Evolutionary conservation across 2,888 invertebrate species (phyloP), one percentile per base, ranked within the genome.

Genomic region (Chorisops tibialis): DNA sequence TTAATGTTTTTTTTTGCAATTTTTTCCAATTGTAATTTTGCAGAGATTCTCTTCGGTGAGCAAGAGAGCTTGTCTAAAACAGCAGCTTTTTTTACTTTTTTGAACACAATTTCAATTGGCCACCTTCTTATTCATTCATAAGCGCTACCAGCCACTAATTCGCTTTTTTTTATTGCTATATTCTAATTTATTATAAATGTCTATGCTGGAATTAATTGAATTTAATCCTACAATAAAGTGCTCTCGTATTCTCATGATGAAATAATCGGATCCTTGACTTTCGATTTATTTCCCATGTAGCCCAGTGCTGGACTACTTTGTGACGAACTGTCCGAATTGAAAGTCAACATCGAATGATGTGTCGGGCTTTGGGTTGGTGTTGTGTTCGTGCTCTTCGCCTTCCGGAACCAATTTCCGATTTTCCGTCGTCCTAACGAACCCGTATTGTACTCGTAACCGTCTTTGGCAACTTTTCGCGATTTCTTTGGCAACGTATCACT

Each of bases 331-430:
- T 71, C 70, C 30, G 69, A 69, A 51, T 68, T 67, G 61, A 67
- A 67, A 7, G 62, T 63, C n/a, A 63, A 21, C 21, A 50, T 39
- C n/a, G 74, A 70, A 65, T 77, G 76, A 65, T 78, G 78, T 35
- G 78, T 78, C 18, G 78, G 78, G 45, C 78, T 78, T 62, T 78
- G 78, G 66, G 76, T 78, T 6, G 78, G 78, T 22, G 78, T 78
- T 54, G 76, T 76, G 63, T 75, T 76, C 19, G 73, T 74, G 65
- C 77, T 77, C 67, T 78, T 78, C 37, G 78, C 75, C 59, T 78
- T 78, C 21, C 78, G 74, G 63, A 78, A 78, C 78, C 78, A 78
- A 68, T 75, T 78, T 37, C 78, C 78, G 43, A 78, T 70, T 39
- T 75, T 73, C 7, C 76, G 73, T n/a, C 78, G 73, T 2, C 78